Conservation (phyloP, 1,140 invertebrate genomes). For the Orchesella cincta region DNA sequence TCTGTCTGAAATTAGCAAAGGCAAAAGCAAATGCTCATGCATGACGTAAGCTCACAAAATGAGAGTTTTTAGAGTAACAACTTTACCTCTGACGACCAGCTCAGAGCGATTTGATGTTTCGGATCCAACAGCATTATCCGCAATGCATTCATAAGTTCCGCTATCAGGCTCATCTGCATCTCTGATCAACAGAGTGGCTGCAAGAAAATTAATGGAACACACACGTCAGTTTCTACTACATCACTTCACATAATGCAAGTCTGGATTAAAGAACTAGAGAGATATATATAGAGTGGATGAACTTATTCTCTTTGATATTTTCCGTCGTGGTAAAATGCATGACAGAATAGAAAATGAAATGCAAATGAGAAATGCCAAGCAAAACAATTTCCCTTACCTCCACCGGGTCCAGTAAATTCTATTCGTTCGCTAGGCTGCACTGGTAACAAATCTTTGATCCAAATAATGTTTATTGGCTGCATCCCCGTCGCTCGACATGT, state of each 20-base stretch:
- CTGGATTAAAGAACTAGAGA: too few relatives aligned
- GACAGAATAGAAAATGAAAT: too few relatives aligned
- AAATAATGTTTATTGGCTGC: constrained; percentile 81
- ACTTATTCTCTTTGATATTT: neutral
- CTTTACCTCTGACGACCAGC: constrained; percentile 92
- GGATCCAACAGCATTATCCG: constrained; percentile 85
- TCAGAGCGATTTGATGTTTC: constrained; percentile 85
- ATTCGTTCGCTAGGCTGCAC: constrained; percentile 57
- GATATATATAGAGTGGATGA: too few relatives aligned
- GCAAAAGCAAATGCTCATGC: too few relatives aligned
- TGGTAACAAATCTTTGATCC: constrained; percentile 89
- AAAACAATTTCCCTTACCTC: constrained; percentile 49
- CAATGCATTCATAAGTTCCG: constrained; percentile 91
- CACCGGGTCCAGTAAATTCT: constrained; percentile 41
- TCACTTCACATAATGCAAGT: too few relatives aligned
- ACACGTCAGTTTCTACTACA: neutral
- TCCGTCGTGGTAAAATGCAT: neutral
- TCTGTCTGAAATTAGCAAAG: too few relatives aligned
- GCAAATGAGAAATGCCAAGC: too few relatives aligned
- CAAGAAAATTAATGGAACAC: constrained; percentile 51
- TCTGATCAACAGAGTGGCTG: constrained; percentile 89
- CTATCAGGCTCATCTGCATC: constrained; percentile 86
- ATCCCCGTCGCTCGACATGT: constrained; percentile 83
- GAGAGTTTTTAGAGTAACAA: too few relatives aligned
- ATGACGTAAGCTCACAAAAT: too few relatives aligned